A percentile compares a stretch with the other conserved stretches of the same genome.
phyloP scores from a whole-genome alignment of 2,888 invertebrate genomes.

The Augiades crinisus region DNA sequence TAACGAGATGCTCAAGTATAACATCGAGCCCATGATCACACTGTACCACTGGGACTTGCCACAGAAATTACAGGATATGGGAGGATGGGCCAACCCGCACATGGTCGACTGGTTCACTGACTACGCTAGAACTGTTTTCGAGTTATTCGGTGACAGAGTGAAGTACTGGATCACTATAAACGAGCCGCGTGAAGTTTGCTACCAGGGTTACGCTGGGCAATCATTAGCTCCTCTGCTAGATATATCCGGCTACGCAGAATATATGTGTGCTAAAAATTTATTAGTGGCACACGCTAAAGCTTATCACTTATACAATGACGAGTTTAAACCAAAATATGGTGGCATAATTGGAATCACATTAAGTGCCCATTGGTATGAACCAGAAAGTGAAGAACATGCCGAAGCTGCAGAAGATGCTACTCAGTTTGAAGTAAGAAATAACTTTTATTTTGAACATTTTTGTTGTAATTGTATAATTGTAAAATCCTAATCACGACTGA shows the following conservation, averaged over 20 bases:
- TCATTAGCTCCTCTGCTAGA: slow-evolving; percentile 54
- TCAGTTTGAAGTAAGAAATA: slow-evolving; percentile 70
- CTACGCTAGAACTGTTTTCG: slow-evolving; percentile 62
- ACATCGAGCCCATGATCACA: slow-evolving; percentile 83
- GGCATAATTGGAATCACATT: slow-evolving; percentile 33
- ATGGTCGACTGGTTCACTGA: too few species aligned
- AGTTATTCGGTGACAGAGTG: slow-evolving; percentile 68
- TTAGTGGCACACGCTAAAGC: slow-evolving; percentile 37
- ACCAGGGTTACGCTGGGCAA: slow-evolving; percentile 60
- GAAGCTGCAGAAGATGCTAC: slow-evolving; percentile 68
- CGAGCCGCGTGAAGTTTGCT: slow-evolving; percentile 64
- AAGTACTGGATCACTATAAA: too few species aligned
- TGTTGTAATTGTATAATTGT: too few species aligned
- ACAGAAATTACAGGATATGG: slow-evolving; percentile 75
- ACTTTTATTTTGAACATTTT: too few species aligned
- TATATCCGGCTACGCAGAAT: slow-evolving; percentile 57
- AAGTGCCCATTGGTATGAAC: slow-evolving; percentile 53
- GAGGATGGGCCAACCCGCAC: slow-evolving; percentile 72
- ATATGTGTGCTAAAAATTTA: slow-evolving; percentile 51
- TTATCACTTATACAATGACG: slow-evolving; percentile 36
- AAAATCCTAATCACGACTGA: too few species aligned
- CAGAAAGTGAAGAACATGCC: slow-evolving; percentile 59
- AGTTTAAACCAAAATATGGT: slow-evolving; percentile 33
- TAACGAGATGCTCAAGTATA: too few species aligned
- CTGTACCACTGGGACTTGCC: too few species aligned